phyloP scores from a whole-genome alignment of 2,113 vertebrate species.

The Hippocampus zosterae region DNA sequence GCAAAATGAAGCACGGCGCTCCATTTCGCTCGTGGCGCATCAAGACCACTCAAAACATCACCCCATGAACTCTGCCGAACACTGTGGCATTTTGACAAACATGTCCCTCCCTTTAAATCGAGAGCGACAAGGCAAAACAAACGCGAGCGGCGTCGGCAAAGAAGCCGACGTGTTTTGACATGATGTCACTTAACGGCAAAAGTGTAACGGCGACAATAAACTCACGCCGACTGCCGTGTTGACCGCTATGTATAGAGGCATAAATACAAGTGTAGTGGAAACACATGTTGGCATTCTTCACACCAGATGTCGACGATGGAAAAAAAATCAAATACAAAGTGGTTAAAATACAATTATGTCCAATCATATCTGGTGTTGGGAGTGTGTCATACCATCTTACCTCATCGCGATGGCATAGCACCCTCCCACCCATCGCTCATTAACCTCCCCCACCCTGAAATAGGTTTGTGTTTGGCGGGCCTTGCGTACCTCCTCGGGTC shows the following conservation, averaged over 20 bases:
- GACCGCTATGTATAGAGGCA: constrained; percentile 59
- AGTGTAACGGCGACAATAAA: constrained; percentile 65
- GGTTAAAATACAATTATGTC: constrained; percentile 61
- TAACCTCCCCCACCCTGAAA: constrained; percentile 13
- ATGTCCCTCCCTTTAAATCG: constrained; percentile 55
- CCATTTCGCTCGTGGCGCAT: constrained; percentile 33
- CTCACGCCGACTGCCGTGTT: constrained; percentile 52
- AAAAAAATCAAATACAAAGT: constrained; percentile 42
- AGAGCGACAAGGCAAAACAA: constrained; percentile 66
- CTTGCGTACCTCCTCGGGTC: constrained; percentile 27
- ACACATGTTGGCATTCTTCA: constrained; percentile 60
- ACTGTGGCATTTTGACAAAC: constrained; percentile 58
- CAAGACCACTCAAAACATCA: constrained; percentile 51
- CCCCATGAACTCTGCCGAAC: constrained; percentile 24
- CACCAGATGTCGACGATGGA: constrained; percentile 60
- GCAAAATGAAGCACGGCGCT: constrained; percentile 57
- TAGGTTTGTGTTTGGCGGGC: constrained; percentile 44
- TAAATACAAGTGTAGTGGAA: constrained; percentile 61
- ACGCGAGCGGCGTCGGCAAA: constrained; percentile 24
- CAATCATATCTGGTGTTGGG: constrained; percentile 63
- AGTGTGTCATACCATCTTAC: constrained; percentile 65
- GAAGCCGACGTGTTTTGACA: constrained; percentile 64
- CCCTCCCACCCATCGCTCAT: constrained; percentile 6
- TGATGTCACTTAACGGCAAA: constrained; percentile 62
- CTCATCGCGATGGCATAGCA: constrained; percentile 48